A percentile compares a stretch with the other conserved stretches of the same genome.
These are phyloP conservation scores for Protodeltote pygarga DNA, from an alignment of 2,888 invertebrate genomes.

Conservation along the genomic window DNA sequence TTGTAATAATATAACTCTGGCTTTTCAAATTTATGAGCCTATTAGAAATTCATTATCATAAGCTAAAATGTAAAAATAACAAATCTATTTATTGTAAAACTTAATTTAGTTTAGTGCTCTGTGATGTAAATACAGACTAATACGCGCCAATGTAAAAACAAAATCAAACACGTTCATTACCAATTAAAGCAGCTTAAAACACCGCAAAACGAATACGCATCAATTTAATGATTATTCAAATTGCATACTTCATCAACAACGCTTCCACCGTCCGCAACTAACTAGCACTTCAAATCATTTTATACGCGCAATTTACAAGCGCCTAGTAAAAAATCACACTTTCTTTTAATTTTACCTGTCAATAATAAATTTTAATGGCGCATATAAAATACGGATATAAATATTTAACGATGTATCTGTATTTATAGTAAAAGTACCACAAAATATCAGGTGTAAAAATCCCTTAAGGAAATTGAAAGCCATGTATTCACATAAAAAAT, in stretches of 20 bases:
- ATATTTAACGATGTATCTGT: slow-evolving; percentile 26
- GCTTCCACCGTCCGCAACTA: slow-evolving; percentile 40
- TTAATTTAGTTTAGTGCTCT: too few relatives aligned
- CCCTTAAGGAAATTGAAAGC: too few relatives aligned
- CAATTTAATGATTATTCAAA: slow-evolving; percentile 14
- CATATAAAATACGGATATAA: slow-evolving; percentile 39
- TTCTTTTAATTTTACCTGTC: slow-evolving; percentile 29
- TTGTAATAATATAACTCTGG: too few relatives aligned
- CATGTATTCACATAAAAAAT: too few relatives aligned
- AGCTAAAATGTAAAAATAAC: too few relatives aligned
- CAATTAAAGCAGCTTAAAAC: slow-evolving; percentile 10
- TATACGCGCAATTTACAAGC: slow-evolving; percentile 34
- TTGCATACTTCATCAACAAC: slow-evolving; percentile 30
- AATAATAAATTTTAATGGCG: slow-evolving; percentile 36
- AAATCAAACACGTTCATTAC: background rate
- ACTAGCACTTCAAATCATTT: slow-evolving; percentile 25
- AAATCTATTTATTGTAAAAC: too few relatives aligned
- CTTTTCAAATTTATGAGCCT: too few relatives aligned
- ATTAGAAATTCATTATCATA: too few relatives aligned
- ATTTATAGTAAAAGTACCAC: slow-evolving; percentile 17
- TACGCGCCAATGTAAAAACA: background rate
- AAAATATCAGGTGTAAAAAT: slow-evolving; percentile 22
- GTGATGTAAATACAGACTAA: background rate
- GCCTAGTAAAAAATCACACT: slow-evolving; percentile 33
- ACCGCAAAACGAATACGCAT: slow-evolving; percentile 3